Evolutionary conservation across 2,113 vertebrate genomes (phyloP).

Genomic region (Felis chaus): DNA sequence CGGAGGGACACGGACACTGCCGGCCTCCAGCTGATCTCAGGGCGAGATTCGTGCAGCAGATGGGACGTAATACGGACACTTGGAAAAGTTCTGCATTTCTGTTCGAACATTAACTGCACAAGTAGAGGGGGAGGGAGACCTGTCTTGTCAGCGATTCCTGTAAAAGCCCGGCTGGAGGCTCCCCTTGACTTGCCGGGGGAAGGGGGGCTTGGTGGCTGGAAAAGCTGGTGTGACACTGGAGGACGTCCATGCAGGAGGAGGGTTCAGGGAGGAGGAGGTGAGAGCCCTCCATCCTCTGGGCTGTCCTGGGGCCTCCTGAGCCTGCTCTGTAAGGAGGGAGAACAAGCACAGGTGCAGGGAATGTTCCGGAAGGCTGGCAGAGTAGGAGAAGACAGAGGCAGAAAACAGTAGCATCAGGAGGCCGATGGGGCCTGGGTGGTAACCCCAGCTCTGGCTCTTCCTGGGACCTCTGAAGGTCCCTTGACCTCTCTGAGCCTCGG

Average conservation of each 20-base stretch:
- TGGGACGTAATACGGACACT: background rate
- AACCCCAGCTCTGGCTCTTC: background rate
- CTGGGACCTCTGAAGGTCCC: background rate
- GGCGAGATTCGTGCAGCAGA: background rate
- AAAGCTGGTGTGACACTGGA: no score
- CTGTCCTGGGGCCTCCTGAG: background rate
- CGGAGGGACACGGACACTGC: no score
- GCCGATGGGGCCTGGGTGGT: background rate
- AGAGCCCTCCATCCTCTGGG: background rate
- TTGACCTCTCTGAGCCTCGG: background rate
- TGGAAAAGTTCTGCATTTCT: no score
- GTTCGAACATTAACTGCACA: no score
- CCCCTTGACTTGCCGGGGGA: no score
- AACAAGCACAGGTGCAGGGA: background rate
- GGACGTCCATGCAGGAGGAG: no score
- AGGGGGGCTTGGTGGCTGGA: no score
- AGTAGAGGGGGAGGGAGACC: no score
- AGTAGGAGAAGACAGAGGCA: background rate
- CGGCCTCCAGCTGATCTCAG: background rate
- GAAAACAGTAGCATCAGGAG: background rate
- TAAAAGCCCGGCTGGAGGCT: no score
- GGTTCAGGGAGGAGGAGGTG: no score
- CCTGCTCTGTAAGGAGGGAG: background rate
- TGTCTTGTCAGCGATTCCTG: no score
- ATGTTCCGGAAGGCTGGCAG: background rate